Percentiles rank a stretch among this genome's conserved stretches.
These are phyloP conservation scores for Meteorus cinctellus DNA, from an alignment of 2,888 invertebrate species.

Conservation along the genomic window DNA sequence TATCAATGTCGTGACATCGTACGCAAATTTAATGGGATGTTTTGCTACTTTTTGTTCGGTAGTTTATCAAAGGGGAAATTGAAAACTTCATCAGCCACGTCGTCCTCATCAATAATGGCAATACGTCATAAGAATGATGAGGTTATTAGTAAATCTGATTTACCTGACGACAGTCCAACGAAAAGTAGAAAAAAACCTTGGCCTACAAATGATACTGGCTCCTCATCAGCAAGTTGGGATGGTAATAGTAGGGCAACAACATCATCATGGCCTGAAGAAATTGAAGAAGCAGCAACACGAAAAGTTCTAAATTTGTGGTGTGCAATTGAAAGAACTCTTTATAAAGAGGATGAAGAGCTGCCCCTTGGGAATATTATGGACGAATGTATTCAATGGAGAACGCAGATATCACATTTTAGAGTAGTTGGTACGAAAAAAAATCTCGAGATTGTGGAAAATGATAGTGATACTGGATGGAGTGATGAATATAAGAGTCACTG, in stretches of 20 bases:
- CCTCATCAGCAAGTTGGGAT: constrained; percentile 54
- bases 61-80: constrained; percentile 1
- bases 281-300: constrained; percentile 61
- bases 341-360: constrained; percentile 59
- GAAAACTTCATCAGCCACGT: neutral
- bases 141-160: constrained; percentile 15
- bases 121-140: constrained; percentile 48
- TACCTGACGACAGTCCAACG: constrained; percentile 39
- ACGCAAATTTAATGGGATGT: neutral
- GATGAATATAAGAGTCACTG: neutral
- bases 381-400: constrained; percentile 68
- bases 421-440: constrained; percentile 55
- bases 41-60: neutral
- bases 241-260: constrained; percentile 53
- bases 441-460: constrained; percentile 36
- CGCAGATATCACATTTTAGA: constrained; percentile 66
- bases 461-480: constrained; percentile 34
- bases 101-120: constrained; percentile 44
- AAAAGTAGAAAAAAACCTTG: constrained; percentile 49
- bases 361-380: constrained; percentile 55
- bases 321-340: constrained; percentile 63
- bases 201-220: constrained; percentile 52
- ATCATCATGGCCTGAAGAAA: constrained; percentile 65
- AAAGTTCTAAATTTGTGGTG: constrained; percentile 65
- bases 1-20: neutral